These are phyloP conservation scores for Anastatus disparis DNA, from an alignment of 1,140 invertebrate genomes.

Conservation along the genomic window DNA sequence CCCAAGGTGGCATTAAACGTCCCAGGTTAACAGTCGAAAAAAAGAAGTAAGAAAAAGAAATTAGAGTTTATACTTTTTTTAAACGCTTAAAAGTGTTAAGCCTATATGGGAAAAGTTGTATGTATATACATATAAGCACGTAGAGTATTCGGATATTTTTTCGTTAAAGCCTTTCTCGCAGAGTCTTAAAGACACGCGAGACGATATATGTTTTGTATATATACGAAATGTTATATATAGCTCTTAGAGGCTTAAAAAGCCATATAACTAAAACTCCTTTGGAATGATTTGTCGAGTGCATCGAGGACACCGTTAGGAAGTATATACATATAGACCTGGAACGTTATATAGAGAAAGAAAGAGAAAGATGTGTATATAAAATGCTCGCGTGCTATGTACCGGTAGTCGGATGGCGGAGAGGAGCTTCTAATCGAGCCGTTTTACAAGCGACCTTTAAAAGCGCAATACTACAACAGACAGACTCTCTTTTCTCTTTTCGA, in stretches of 20 bases:
- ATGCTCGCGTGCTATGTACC: slow-evolving; percentile 50
- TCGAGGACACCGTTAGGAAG: slow-evolving; percentile 54
- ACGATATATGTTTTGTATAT: slow-evolving; percentile 16
- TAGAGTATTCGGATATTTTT: too few species aligned
- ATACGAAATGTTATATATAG: too few species aligned
- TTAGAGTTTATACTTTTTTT: too few species aligned
- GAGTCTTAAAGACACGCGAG: slow-evolving; percentile 27
- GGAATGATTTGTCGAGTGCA: slow-evolving; percentile 53
- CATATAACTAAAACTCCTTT: slow-evolving; percentile 8
- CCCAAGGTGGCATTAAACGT: too few species aligned
- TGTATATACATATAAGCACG: too few species aligned
- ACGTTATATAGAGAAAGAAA: slow-evolving; percentile 31
- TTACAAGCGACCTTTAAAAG: slow-evolving; percentile 38
- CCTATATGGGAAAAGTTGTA: too few species aligned
- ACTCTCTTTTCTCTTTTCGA: not conserved
- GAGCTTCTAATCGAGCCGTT: slow-evolving; percentile 47
- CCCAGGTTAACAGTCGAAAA: too few species aligned
- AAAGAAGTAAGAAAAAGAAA: too few species aligned
- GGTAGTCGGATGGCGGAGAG: slow-evolving; percentile 51
- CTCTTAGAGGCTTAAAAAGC: too few species aligned
- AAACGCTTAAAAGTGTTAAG: too few species aligned
- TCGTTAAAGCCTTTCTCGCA: too few species aligned
- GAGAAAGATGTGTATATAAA: slow-evolving; percentile 43
- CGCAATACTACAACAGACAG: not conserved
- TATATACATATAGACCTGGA: slow-evolving; percentile 38